Conservation (phyloP, 2,113 vertebrate species). For the Entelurus aequoreus region DNA sequence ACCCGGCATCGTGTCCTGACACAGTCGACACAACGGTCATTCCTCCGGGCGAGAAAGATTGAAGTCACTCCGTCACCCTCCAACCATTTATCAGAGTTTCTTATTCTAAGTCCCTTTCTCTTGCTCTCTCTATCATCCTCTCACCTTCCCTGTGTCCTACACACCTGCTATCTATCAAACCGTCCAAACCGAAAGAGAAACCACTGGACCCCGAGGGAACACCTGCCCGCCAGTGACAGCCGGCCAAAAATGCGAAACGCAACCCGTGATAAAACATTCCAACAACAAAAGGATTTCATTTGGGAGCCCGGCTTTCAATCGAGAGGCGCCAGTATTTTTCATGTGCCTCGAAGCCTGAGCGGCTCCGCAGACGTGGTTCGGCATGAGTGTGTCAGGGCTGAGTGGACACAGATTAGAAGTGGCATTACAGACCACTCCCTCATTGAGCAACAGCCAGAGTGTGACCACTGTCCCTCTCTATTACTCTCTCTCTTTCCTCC, state of each 20-base stretch:
- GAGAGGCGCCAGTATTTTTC: constrained; percentile 64
- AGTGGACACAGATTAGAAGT: constrained; percentile 70
- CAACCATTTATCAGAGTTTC: constrained; percentile 58
- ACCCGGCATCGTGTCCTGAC: constrained; percentile 7
- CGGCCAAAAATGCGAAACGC: constrained; percentile 15
- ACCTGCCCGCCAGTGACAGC: constrained; percentile 57
- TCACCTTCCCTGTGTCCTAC: neutral
- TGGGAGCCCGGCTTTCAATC: constrained; percentile 55
- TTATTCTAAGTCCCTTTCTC: too few relatives aligned
- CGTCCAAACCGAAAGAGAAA: constrained; percentile 60
- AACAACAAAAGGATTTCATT: constrained; percentile 59
- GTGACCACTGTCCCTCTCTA: constrained; percentile 63
- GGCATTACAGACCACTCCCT: constrained; percentile 61
- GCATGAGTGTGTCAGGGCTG: constrained; percentile 57
- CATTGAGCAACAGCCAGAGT: constrained; percentile 67
- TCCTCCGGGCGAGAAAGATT: constrained; percentile 31
- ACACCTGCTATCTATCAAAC: constrained; percentile 56
- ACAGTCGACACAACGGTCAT: constrained; percentile 26
- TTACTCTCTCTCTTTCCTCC: constrained; percentile 38
- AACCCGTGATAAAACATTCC: constrained; percentile 23
- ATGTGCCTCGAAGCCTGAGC: constrained; percentile 38
- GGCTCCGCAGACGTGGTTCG: constrained; percentile 32
- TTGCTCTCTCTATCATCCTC: constrained; percentile 22
- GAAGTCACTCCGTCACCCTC: constrained; percentile 59
- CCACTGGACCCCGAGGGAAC: constrained; percentile 57